phyloP scores from a whole-genome alignment of 2,888 invertebrate genomes.

The Blomia tropicalis region DNA sequence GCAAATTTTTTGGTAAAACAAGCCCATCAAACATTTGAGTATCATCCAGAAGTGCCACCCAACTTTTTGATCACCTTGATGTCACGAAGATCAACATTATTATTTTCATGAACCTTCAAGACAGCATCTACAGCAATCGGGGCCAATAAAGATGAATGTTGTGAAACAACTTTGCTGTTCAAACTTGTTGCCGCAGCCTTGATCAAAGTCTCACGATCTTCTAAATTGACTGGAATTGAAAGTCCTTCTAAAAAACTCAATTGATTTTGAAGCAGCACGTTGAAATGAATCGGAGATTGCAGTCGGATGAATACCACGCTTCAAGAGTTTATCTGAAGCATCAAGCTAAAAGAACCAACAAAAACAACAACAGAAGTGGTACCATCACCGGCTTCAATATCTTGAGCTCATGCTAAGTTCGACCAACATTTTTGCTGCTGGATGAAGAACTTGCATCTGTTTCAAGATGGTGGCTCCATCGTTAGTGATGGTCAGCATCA shows the following conservation, averaged over 20 bases:
- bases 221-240: conserved; percentile 66
- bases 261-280: conserved; percentile 52
- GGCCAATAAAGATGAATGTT: conserved; percentile 83
- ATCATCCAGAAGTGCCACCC: conserved; percentile 87
- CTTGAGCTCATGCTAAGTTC: conserved; percentile 95
- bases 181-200: conserved; percentile 94
- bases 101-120: conserved; percentile 54
- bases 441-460: conserved; percentile 95
- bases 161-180: conserved; percentile 94
- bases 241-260: conserved; percentile 57
- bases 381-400: conserved; percentile 97
- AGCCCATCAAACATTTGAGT: conserved; percentile 89
- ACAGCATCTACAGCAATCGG: conserved; percentile 97
- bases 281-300: conserved; percentile 94
- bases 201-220: conserved; percentile 66
- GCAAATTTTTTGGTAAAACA: conserved; percentile 72
- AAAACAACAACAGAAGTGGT: conserved; percentile 96
- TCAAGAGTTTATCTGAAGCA: conserved; percentile 74
- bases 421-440: conserved; percentile 97
- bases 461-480: conserved; percentile 98
- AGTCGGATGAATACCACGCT: conserved; percentile 83
- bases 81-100: conserved; percentile 68
- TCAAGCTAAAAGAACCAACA: conserved; percentile 82
- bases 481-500: conserved; percentile 98
- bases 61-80: conserved; percentile 86